Base-by-base conservation (phyloP, 2,797 vertebrate species). In the Oryzias dopingdopingensis region DNA sequence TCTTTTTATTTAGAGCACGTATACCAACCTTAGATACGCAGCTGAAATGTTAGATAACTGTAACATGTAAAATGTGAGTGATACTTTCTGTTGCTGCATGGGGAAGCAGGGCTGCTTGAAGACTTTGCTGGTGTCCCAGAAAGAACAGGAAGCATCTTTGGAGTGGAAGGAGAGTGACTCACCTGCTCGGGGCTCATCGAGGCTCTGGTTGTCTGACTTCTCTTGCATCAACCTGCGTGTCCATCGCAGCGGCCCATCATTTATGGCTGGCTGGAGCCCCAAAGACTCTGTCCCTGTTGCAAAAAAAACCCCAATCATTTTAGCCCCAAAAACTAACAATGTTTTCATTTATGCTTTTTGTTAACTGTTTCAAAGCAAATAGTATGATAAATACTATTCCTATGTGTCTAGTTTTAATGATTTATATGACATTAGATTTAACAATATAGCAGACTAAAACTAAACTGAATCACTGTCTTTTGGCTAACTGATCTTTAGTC, bases 211-310 rank as follows among this genome's bases (percentile, higher is more conserved):
- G 66, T 89, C 88, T 14, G 80, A 59, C 52, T 72, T 78, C 59
- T 91, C 86, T 75, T 91, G 83, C 84, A 92, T 75, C 83, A 92
- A 81, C 59, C 79, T 86, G 59, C 91, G 92, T 20, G 80, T 86
- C 80, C 85, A 81, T 72, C 60, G 82, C 65, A 70, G 73, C 26
- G 46, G 56, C 42, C 45, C 65, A 2, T 42, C 70, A 20, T 64
- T 76, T 70, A 74, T 79, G 51, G 68, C 78, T 41, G 64, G 61
- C 64, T 59, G 49, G 46, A 79, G 62, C 56, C 66, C 76, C 41
- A 79, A 79, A 46, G 83, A 76, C 56, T 81, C 83, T 0, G 77
- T 54, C 52, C 85, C 90, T 91, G 86, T 64, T 52, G 49, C 14
- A 69, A 70, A 65, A 70, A 70, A 69, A 22, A 22, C 44, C 79